Evolutionary conservation across 2,113 vertebrate species (phyloP).

Genomic region (Sorex fumeus): DNA sequence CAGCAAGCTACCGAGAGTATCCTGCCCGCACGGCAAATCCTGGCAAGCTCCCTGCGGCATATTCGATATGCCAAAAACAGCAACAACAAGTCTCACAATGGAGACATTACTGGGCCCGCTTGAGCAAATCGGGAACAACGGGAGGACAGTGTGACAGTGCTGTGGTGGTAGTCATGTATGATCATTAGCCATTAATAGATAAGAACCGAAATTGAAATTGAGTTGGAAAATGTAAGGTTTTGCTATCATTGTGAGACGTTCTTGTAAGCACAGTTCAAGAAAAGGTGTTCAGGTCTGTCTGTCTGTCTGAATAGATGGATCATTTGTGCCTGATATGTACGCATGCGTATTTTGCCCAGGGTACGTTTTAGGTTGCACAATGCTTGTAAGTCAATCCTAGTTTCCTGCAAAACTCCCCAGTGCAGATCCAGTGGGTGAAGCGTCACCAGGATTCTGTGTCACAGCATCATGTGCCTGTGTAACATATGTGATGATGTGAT

Average conservation of each 20-base stretch:
- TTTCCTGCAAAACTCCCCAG: background rate
- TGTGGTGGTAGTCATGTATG: background rate
- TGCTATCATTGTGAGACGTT: background rate
- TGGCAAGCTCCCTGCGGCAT: no score
- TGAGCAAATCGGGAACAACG: no score
- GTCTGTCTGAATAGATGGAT: constrained; percentile 21
- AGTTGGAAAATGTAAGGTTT: background rate
- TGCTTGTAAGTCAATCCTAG: background rate
- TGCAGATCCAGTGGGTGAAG: background rate
- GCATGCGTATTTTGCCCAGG: background rate
- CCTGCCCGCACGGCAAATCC: no score
- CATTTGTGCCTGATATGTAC: background rate
- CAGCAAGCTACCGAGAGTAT: no score
- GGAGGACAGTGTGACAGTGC: no score
- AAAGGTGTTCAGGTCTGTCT: background rate
- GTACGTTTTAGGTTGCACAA: background rate
- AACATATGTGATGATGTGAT: background rate
- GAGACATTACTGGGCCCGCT: no score
- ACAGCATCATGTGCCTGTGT: no score
- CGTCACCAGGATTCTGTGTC: background rate
- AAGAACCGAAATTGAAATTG: background rate
- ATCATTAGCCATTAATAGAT: constrained; percentile 30
- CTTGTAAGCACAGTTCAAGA: background rate
- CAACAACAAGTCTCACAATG: no score
- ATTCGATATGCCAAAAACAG: no score